Evolutionary conservation across 2,113 vertebrate species (phyloP).

Genomic region (Corythornis vintsioides): DNA sequence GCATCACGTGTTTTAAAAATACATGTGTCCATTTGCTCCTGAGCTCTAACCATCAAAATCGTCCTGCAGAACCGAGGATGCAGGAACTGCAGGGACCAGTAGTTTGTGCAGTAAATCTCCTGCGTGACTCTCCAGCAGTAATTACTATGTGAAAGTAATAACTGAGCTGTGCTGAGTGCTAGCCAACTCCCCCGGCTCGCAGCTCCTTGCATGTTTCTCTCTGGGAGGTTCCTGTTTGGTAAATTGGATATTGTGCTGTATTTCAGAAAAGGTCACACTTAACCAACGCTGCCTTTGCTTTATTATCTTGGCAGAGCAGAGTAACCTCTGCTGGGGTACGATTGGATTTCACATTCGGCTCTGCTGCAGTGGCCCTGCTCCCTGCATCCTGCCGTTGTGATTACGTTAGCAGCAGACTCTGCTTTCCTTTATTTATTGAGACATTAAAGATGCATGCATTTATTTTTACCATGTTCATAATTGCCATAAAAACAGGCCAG

Average conservation of each 20-base stretch:
- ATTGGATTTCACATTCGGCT: conserved; percentile 28
- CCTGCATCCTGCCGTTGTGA: conserved; percentile 54
- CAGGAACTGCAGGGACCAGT: conserved; percentile 25
- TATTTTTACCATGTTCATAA: conserved; percentile 65
- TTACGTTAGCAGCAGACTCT: conserved; percentile 56
- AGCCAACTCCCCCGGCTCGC: conserved; percentile 48
- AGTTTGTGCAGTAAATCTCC: conserved; percentile 64
- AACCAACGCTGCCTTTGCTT: conserved; percentile 55
- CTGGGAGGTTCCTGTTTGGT: conserved; percentile 63
- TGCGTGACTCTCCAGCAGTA: conserved; percentile 58
- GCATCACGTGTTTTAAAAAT: rapidly evolving
- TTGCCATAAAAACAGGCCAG: conserved; percentile 48
- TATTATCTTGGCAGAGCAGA: conserved; percentile 56
- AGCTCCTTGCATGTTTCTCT: conserved; percentile 53
- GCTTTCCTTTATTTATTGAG: conserved; percentile 63
- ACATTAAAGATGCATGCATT: conserved; percentile 69
- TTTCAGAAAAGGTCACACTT: conserved; percentile 68
- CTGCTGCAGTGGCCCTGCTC: conserved; percentile 1
- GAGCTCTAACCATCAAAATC: neutral
- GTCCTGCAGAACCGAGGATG: conserved; percentile 19
- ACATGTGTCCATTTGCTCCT: neutral
- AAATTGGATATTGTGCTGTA: conserved; percentile 70
- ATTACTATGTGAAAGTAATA: conserved; percentile 73
- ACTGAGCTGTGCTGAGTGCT: conserved; percentile 15
- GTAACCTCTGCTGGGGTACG: conserved; percentile 43